Conservation (phyloP, 2,113 vertebrate genomes). For the Coturnix japonica region DNA sequence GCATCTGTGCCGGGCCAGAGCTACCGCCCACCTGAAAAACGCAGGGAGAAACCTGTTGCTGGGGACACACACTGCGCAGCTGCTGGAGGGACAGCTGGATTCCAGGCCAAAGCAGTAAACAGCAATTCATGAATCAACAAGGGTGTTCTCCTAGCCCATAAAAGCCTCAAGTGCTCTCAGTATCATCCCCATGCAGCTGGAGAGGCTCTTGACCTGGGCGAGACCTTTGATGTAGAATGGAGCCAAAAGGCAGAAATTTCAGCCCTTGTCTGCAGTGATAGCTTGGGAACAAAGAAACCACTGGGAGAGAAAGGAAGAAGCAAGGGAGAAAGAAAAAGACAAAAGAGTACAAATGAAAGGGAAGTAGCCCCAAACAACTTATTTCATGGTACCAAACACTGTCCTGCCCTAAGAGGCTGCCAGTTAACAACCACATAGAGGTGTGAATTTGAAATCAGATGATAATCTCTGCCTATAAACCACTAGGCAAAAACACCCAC, state of each 20-base stretch:
- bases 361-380: background rate
- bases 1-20: background rate
- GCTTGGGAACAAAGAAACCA: background rate
- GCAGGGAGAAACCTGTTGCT: background rate
- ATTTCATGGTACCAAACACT: background rate
- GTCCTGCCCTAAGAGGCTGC: background rate
- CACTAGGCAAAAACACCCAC: background rate
- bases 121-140: background rate
- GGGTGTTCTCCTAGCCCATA: background rate
- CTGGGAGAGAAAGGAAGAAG: background rate
- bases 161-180: background rate
- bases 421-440: background rate
- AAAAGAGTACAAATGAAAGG: background rate
- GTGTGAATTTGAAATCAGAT: background rate
- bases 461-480: background rate
- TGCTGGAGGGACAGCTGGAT: background rate
- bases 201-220: constrained; percentile 10
- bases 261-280: background rate
- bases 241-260: background rate
- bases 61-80: background rate
- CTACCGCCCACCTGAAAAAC: background rate
- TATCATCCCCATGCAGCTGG: background rate
- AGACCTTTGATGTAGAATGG: background rate
- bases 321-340: background rate
- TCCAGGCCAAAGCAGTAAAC: background rate